Percentiles rank a stretch among this genome's conserved stretches.
phyloP scores from a whole-genome alignment of 2,888 invertebrate genomes.

The Mesorhabditis spiculigera region DNA sequence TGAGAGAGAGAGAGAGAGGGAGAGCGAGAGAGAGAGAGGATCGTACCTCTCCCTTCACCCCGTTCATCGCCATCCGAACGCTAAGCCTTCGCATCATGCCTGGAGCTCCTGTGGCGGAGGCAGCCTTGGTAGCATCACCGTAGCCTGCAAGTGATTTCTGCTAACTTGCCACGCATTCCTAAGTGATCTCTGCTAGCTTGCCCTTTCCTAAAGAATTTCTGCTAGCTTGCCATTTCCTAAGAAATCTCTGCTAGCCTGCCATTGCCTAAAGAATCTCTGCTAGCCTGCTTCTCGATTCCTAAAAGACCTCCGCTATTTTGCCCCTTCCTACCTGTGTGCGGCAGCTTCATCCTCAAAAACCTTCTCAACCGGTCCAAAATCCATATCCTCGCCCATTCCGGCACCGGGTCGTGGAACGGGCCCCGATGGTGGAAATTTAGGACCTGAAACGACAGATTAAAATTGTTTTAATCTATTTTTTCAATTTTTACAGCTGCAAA shows the following conservation, averaged over 20 bases:
- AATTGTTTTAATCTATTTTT: not conserved
- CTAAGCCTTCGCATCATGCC: conserved; percentile 18
- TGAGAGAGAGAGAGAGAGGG: not conserved
- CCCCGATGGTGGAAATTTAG: conserved; percentile 66
- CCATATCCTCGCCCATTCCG: conserved; percentile 61
- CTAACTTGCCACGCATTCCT: conserved; percentile 8
- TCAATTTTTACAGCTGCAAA: not conserved
- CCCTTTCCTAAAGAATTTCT: too few species aligned
- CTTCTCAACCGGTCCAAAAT: conserved; percentile 49
- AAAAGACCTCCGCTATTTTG: too few species aligned
- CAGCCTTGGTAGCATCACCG: conserved; percentile 6
- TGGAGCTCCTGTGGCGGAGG: not conserved
- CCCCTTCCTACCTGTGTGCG: conserved; percentile 12
- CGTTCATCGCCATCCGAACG: conserved; percentile 17
- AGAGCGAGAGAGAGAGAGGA: not conserved
- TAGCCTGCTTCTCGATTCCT: too few species aligned
- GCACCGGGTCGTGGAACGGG: conserved; percentile 62
- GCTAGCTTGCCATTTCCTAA: too few species aligned
- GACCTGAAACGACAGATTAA: conserved; percentile 57
- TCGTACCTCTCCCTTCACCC: conserved; percentile 18
- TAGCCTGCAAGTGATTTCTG: not conserved
- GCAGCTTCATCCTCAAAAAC: conserved; percentile 41
- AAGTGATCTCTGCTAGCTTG: not conserved
- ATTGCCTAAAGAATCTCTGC: too few species aligned
- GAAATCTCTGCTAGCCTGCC: too few species aligned